phyloP scores from a whole-genome alignment of 2,797 vertebrate genomes.

The Cyclura pinguis region DNA sequence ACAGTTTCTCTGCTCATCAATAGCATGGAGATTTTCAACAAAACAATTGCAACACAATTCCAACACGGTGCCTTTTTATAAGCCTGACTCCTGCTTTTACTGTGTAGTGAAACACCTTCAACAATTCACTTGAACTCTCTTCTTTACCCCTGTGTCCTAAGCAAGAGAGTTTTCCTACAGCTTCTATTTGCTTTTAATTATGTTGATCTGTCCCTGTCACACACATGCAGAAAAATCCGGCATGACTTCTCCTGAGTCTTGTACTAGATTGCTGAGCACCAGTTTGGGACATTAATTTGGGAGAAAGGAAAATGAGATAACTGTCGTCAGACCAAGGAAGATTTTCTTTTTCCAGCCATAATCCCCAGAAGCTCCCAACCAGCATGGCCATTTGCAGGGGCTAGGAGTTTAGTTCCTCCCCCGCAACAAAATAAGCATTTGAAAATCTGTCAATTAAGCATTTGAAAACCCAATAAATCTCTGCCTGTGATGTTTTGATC shows the following conservation, averaged over 20 bases:
- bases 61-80: too few species aligned
- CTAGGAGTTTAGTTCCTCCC: too few species aligned
- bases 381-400: too few species aligned
- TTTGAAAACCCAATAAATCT: neutral
- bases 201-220: neutral
- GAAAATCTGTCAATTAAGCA: too few species aligned
- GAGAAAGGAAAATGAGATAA: neutral
- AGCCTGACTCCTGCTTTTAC: neutral
- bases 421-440: too few species aligned
- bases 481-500: neutral
- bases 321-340: neutral
- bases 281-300: neutral
- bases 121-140: neutral
- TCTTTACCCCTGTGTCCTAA: accelerated
- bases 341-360: neutral
- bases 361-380: too few species aligned
- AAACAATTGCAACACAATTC: too few species aligned
- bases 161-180: neutral
- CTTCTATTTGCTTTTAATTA: neutral
- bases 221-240: neutral
- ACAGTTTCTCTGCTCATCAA: too few species aligned
- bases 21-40: too few species aligned
- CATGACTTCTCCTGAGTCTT: neutral
- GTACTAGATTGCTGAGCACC: neutral
- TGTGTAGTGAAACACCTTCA: neutral